Percentiles rank a stretch among this genome's conserved stretches.
Conservation (phyloP, 1,140 invertebrate species). For the Yoshiicerus persimilis region DNA sequence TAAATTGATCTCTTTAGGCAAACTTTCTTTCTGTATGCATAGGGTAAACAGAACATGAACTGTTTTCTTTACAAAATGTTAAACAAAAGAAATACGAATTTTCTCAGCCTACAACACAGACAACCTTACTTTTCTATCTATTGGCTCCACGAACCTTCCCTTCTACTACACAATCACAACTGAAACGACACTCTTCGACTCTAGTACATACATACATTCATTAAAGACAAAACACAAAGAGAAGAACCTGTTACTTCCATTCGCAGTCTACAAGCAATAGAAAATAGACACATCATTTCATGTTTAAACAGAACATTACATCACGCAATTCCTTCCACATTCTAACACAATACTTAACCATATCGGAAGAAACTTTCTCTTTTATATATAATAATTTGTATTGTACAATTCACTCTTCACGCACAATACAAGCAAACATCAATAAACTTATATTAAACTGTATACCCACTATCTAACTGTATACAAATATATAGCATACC, state of each 20-base stretch:
- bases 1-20: constrained; percentile 4
- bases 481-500: not conserved
- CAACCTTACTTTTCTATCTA: not conserved
- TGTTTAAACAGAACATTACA: not conserved
- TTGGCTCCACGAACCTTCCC: not conserved
- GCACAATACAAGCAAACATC: too few relatives aligned
- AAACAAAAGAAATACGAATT: not conserved
- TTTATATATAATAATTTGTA: too few relatives aligned
- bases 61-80: constrained; percentile 10
- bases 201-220: not conserved
- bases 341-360: too few relatives aligned
- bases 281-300: not conserved
- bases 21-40: not conserved
- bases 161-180: not conserved
- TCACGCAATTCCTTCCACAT: not conserved
- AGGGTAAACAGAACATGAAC: not conserved
- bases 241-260: constrained; percentile 1
- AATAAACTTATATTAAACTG: too few relatives aligned
- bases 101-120: not conserved
- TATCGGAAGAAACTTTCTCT: too few relatives aligned
- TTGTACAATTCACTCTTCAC: too few relatives aligned
- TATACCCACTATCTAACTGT: too few relatives aligned
- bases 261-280: not conserved
- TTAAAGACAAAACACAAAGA: not conserved
- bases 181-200: not conserved